These are phyloP conservation scores for Xyrichtys novacula DNA, from an alignment of 2,797 vertebrate species.

Conservation along the genomic window DNA sequence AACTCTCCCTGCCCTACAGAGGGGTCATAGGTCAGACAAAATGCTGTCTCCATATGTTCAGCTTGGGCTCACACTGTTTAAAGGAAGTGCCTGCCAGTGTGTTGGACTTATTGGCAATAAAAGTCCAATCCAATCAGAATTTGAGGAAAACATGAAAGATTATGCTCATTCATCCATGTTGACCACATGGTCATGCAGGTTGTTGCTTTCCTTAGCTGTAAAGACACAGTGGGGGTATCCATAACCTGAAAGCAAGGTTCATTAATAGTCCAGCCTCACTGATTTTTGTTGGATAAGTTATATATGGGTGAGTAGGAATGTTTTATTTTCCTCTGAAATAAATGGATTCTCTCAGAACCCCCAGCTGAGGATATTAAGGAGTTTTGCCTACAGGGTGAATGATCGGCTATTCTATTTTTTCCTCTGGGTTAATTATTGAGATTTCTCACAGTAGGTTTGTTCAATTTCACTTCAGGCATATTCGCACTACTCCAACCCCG, in stretches of 20 bases:
- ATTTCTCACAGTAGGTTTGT: constrained; percentile 36
- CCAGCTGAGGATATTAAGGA: constrained; percentile 1
- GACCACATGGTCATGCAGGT: constrained; percentile 26
- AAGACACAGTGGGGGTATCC: background rate
- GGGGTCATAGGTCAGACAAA: constrained; percentile 63
- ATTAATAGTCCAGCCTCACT: constrained; percentile 21
- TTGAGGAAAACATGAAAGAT: constrained; percentile 43
- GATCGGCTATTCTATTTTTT: constrained; percentile 25
- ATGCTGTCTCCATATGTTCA: constrained; percentile 55
- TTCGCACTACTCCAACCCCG: constrained; percentile 16
- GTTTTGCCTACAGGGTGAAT: constrained; percentile 18
- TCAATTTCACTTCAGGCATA: constrained; percentile 46
- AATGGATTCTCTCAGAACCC: too few relatives aligned
- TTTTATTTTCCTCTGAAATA: too few relatives aligned
- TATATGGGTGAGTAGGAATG: too few relatives aligned
- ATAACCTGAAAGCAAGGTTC: constrained; percentile 6
- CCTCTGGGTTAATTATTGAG: constrained; percentile 32
- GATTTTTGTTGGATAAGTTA: constrained; percentile 2
- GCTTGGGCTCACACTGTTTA: constrained; percentile 57
- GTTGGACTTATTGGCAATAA: constrained; percentile 61
- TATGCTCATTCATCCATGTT: constrained; percentile 26
- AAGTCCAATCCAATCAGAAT: constrained; percentile 62
- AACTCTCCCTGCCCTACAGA: constrained; percentile 6
- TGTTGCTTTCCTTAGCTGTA: background rate
- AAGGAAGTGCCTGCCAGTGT: constrained; percentile 44